phyloP scores from a whole-genome alignment of 2,113 vertebrate genomes.

The Zapornia atra region DNA sequence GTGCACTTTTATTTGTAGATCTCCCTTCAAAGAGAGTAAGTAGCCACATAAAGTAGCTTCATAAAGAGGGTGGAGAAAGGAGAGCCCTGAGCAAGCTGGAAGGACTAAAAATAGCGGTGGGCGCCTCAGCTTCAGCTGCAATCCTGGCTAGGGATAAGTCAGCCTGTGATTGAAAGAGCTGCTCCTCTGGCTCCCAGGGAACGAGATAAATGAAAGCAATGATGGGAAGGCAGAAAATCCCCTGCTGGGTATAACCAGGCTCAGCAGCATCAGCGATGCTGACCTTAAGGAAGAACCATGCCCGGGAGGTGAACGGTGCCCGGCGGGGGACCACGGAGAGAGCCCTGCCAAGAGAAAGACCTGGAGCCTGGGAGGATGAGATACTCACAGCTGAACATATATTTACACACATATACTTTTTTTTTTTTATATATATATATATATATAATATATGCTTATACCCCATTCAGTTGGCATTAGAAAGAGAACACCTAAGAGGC shows the following conservation, averaged over 20 bases:
- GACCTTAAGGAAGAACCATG: neutral
- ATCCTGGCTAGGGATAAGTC: neutral
- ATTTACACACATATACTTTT: no score
- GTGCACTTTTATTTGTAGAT: neutral
- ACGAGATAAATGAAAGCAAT: accelerated
- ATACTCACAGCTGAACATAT: accelerated
- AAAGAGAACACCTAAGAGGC: no score
- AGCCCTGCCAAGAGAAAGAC: neutral
- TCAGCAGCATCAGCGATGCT: accelerated
- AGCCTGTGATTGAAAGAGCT: neutral
- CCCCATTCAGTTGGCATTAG: accelerated
- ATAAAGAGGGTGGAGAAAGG: neutral
- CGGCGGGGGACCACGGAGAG: neutral
- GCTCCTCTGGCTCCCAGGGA: neutral
- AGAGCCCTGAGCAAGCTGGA: neutral
- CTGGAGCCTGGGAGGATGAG: no score
- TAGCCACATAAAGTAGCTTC: neutral
- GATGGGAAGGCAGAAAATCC: neutral
- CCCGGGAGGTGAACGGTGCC: neutral
- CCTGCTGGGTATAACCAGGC: accelerated
- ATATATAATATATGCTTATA: no score
- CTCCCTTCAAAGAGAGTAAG: neutral
- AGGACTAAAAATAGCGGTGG: neutral
- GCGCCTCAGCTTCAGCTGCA: neutral
- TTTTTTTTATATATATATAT: no score